These are phyloP conservation scores for Heliconius charithonia DNA, from an alignment of 2,888 invertebrate species.

Conservation along the genomic window DNA sequence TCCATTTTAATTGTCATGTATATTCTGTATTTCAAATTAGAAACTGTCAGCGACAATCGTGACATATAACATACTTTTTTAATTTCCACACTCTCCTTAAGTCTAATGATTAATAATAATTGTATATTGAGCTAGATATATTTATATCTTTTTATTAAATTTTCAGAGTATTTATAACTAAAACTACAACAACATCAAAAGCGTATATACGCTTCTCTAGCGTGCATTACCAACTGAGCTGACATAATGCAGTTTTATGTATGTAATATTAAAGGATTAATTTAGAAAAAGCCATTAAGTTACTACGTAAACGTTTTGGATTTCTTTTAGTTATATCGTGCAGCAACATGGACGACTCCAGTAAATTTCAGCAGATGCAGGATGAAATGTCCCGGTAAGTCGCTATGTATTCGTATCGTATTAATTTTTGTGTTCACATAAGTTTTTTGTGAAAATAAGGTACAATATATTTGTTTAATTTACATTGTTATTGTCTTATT, in stretches of 20 bases:
- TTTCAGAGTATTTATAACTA: neutral
- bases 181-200: neutral
- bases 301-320: constrained; percentile 78
- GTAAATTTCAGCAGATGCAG: constrained; percentile 91
- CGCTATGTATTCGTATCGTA: no score
- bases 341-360: constrained; percentile 74
- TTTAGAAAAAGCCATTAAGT: constrained; percentile 34
- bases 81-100: no score
- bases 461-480: neutral
- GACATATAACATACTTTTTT: no score
- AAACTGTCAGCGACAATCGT: neutral
- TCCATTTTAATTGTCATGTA: neutral
- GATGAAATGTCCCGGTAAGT: constrained; percentile 94
- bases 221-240: neutral
- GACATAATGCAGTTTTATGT: constrained; percentile 41
- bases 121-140: no score
- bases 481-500: neutral
- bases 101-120: no score
- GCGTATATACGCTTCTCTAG: no score
- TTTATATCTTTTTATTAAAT: neutral
- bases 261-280: constrained; percentile 45
- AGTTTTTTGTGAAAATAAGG: neutral
- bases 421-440: neutral
- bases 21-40: neutral
- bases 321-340: constrained; percentile 74